A percentile compares a stretch with the other conserved stretches of the same genome.
Evolutionary conservation across 2,797 vertebrate species (phyloP).

Genomic region (Ispidina lecontei): DNA sequence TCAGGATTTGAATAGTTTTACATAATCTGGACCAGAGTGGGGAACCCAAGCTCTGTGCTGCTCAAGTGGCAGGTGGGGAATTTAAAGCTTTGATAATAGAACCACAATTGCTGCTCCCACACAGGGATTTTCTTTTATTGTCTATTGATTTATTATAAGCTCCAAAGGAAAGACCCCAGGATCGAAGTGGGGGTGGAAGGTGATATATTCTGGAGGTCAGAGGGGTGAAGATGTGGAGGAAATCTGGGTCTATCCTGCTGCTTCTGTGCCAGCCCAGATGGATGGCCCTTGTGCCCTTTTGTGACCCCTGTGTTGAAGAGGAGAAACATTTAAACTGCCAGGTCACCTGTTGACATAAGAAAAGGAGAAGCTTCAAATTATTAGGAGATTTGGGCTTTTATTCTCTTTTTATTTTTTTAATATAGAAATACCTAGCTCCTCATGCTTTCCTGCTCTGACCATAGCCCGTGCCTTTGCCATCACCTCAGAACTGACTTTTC

Average conservation of each 20-base stretch:
- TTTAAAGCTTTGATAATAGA: conserved; percentile 52
- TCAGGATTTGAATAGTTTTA: conserved; percentile 74
- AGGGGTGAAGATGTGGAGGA: background rate
- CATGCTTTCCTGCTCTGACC: background rate
- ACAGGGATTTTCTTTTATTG: conserved; percentile 64
- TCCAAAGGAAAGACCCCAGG: conserved; percentile 7
- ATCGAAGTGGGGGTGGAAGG: background rate
- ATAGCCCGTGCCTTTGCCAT: background rate
- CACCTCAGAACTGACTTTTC: background rate
- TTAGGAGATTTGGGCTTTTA: background rate
- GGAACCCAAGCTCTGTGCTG: conserved; percentile 48
- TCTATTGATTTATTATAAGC: conserved; percentile 51
- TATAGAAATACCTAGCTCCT: background rate
- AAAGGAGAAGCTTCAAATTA: background rate
- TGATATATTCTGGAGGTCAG: background rate
- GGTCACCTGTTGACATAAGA: background rate
- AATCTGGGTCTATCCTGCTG: background rate
- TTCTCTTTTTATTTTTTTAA: background rate
- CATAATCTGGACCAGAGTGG: conserved; percentile 61
- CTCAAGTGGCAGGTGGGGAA: conserved; percentile 74
- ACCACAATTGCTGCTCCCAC: conserved; percentile 40
- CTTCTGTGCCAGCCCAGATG: fast-evolving
- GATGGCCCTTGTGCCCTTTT: background rate
- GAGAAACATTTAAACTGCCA: background rate
- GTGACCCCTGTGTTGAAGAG: background rate